Conservation (phyloP, 2,888 invertebrate genomes). For the Sabatieria punctata region DNA sequence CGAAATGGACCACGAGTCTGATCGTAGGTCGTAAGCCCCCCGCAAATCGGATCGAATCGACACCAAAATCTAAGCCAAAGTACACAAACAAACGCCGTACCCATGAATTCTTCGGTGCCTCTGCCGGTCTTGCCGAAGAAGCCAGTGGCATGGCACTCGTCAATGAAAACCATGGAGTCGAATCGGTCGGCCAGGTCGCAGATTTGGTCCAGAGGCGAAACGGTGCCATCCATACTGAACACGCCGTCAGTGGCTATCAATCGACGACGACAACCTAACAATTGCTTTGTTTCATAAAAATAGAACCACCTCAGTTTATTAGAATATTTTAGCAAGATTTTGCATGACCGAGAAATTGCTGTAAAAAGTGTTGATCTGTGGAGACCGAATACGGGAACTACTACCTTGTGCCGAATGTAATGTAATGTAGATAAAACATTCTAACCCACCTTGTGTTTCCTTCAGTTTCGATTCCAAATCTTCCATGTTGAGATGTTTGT, state of each 20-base stretch:
- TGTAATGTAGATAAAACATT: not conserved
- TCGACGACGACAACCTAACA: too few relatives aligned
- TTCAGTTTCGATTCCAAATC: slow-evolving; percentile 58
- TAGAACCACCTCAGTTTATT: too few relatives aligned
- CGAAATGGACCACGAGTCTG: too few relatives aligned
- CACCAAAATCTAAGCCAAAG: too few relatives aligned
- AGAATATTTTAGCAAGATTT: too few relatives aligned
- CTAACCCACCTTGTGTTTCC: slow-evolving; percentile 41
- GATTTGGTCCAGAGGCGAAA: slow-evolving; percentile 56
- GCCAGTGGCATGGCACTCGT: slow-evolving; percentile 80
- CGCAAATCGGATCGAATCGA: too few relatives aligned
- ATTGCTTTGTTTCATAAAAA: too few relatives aligned
- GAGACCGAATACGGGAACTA: too few relatives aligned
- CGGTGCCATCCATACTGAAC: slow-evolving; percentile 84
- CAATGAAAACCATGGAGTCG: slow-evolving; percentile 55
- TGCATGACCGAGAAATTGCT: too few relatives aligned
- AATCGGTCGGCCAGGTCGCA: slow-evolving; percentile 58
- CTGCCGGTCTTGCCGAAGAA: slow-evolving; percentile 73
- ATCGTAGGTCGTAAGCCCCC: too few relatives aligned
- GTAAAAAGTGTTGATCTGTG: too few relatives aligned
- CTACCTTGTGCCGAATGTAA: too few relatives aligned
- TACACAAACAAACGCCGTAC: slow-evolving; percentile 25
- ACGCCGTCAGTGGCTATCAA: slow-evolving; percentile 78
- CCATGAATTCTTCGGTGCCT: slow-evolving; percentile 66
- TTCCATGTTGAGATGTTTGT: slow-evolving; percentile 59